Percentiles rank a stretch among this genome's conserved stretches.
Evolutionary conservation across 92 coral and sea anemone species (phyloP).

Genomic region (Palythoa grandiflora): DNA sequence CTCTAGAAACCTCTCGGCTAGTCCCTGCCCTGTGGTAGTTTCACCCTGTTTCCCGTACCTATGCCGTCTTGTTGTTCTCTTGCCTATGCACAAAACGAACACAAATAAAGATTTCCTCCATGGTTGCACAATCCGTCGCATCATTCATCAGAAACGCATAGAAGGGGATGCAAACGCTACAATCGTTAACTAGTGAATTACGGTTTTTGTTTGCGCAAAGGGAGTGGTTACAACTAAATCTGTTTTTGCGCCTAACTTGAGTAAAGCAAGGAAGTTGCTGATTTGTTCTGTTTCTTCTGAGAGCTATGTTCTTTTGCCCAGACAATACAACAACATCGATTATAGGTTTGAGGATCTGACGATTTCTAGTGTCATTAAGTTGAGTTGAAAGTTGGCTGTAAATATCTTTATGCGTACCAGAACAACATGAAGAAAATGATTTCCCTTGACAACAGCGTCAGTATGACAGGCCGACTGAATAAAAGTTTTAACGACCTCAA

Average conservation of each 20-base stretch:
- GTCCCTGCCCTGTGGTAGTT: not conserved
- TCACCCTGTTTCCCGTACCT: conserved; percentile 16
- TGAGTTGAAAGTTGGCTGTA: conserved; percentile 42
- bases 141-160: conserved; percentile 74
- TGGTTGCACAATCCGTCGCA: conserved; percentile 68
- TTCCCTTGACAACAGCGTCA: too few relatives aligned
- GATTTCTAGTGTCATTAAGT: conserved; percentile 53
- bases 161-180: conserved; percentile 56
- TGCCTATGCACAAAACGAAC: conserved; percentile 55
- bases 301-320: conserved; percentile 50
- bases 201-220: conserved; percentile 13
- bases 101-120: conserved; percentile 75
- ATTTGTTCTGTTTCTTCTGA: not conserved
- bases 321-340: conserved; percentile 55
- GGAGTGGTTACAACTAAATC: not conserved
- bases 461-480: too few relatives aligned
- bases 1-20: conserved; percentile 36
- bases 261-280: not conserved
- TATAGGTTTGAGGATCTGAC: conserved; percentile 36
- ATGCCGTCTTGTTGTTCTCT: conserved; percentile 28
- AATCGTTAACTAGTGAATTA: conserved; percentile 63
- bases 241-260: not conserved
- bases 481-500: not conserved
- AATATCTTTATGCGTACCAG: too few relatives aligned
- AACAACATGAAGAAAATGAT: too few relatives aligned